Evolutionary conservation across 2,888 invertebrate genomes (phyloP).

Genomic region (Microplitis manilae): DNA sequence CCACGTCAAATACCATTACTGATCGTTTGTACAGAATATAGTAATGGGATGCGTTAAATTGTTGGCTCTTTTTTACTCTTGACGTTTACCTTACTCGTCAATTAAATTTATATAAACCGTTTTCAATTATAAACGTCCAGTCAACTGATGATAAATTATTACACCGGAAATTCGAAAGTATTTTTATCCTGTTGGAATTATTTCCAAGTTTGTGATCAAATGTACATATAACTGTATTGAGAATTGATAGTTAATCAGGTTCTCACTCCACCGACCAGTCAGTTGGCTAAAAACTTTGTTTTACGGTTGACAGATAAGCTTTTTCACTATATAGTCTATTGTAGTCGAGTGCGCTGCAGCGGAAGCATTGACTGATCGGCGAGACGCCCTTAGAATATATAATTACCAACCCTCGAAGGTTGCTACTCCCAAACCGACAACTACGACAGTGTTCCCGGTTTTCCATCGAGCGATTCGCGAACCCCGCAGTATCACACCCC

Average conservation of each 20-base stretch:
- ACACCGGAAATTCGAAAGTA: background rate
- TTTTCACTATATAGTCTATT: constrained; percentile 64
- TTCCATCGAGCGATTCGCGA: constrained; percentile 50
- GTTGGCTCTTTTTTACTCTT: no score
- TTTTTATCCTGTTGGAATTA: no score
- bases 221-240: no score
- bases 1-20: constrained; percentile 69
- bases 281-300: constrained; percentile 54
- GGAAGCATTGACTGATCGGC: constrained; percentile 72
- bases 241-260: background rate
- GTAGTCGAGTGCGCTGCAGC: constrained; percentile 66
- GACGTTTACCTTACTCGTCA: no score
- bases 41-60: background rate
- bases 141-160: constrained; percentile 5
- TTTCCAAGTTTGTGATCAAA: no score
- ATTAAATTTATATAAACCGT: no score
- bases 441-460: constrained; percentile 34
- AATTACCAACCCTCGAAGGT: constrained; percentile 61
- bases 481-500: constrained; percentile 60
- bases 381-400: constrained; percentile 71
- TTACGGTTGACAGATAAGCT: constrained; percentile 69
- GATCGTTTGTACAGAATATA: constrained; percentile 43
- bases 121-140: no score
- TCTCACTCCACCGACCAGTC: constrained; percentile 28
- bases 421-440: constrained; percentile 25